phyloP scores from a whole-genome alignment of 1,140 invertebrate genomes.

The Dinoponera quadriceps region DNA sequence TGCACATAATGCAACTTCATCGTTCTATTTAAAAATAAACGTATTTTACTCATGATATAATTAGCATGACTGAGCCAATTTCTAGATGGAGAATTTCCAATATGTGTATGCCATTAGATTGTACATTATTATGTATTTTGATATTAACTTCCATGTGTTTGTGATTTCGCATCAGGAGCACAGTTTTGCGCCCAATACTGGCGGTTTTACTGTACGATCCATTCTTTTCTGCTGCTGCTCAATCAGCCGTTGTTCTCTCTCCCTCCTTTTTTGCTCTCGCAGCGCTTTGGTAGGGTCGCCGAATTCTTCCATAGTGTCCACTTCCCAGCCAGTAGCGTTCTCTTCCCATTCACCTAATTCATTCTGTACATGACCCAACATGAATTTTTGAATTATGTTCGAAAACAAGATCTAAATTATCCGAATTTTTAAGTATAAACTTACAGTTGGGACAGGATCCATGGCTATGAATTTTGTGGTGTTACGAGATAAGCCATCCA shows the following conservation, averaged over 20 bases:
- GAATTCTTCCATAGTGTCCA: slow-evolving; percentile 83
- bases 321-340: slow-evolving; percentile 85
- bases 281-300: slow-evolving; percentile 82
- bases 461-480: slow-evolving; percentile 80
- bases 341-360: slow-evolving; percentile 86
- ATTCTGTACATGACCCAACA: slow-evolving; percentile 69
- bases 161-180: slow-evolving; percentile 78
- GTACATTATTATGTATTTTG: slow-evolving; percentile 48
- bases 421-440: background rate
- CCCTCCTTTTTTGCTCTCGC: slow-evolving; percentile 83
- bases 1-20: background rate
- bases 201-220: slow-evolving; percentile 81
- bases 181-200: slow-evolving; percentile 83
- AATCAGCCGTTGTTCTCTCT: slow-evolving; percentile 82
- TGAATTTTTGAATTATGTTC: background rate
- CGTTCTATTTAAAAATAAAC: slow-evolving; percentile 17
- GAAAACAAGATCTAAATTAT: background rate
- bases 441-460: slow-evolving; percentile 79
- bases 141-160: slow-evolving; percentile 16
- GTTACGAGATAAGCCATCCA: slow-evolving; percentile 64
- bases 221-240: slow-evolving; percentile 85
- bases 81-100: slow-evolving; percentile 28
- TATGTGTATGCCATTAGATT: background rate
- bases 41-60: slow-evolving; percentile 13
- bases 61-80: slow-evolving; percentile 24